Evolutionary conservation across 2,797 vertebrate species (phyloP).

Genomic region (Schizothorax lantsangensis): DNA sequence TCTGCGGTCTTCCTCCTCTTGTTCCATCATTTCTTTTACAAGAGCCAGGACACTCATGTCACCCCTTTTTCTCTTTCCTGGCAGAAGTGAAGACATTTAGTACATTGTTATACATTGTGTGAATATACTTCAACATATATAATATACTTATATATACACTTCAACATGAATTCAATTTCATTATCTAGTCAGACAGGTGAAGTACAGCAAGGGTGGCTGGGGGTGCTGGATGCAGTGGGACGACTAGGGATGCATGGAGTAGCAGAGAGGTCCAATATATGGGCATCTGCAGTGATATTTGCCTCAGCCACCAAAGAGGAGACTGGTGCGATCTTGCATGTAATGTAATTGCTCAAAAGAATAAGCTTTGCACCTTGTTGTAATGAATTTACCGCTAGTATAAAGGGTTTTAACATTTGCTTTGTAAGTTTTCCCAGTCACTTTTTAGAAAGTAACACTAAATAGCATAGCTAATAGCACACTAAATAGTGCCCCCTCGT

Average conservation of each 20-base stretch:
- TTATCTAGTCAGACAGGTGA: neutral
- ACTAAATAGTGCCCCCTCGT: too few species aligned
- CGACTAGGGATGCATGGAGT: neutral
- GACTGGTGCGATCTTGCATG: neutral
- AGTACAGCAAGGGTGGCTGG: neutral
- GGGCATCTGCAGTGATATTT: neutral
- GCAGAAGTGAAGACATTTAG: neutral
- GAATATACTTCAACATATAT: too few species aligned
- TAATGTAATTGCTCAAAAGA: too few species aligned
- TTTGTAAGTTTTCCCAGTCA: too few species aligned
- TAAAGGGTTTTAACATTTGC: too few species aligned
- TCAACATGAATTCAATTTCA: neutral
- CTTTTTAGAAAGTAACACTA: too few species aligned
- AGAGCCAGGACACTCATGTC: too few species aligned
- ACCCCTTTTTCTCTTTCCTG: neutral
- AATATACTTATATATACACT: neutral
- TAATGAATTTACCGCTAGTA: too few species aligned
- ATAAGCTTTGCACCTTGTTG: too few species aligned
- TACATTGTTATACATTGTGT: neutral
- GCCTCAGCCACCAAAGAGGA: neutral
- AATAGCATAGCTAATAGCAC: too few species aligned
- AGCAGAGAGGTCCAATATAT: neutral
- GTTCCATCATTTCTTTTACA: too few species aligned
- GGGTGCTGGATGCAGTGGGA: neutral
- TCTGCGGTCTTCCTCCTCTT: too few species aligned